Evolutionary conservation across 2,113 vertebrate genomes (phyloP), one percentile per base, ranked within the genome.

Genomic region (Podilymbus podiceps): DNA sequence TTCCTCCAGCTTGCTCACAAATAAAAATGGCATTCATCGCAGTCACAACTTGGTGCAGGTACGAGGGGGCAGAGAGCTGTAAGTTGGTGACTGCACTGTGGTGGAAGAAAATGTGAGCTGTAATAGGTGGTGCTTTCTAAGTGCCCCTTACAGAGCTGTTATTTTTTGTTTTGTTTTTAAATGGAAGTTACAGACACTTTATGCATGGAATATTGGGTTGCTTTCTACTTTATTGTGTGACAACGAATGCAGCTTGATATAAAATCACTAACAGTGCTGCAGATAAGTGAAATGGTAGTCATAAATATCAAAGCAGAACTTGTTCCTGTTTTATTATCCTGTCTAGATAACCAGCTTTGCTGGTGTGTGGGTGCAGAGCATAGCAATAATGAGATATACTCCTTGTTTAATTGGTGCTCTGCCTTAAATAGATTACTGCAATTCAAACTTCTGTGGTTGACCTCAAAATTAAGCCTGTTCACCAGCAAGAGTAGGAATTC

Each of bases 31-130:
- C 21, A 24, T 42, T 74, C 8, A 8, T 18, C 30, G 14, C 13
- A 66, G 3, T 30, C n/a, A 6, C 35, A 47, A 11, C 22, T 50
- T 13, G 19, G 13, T 28, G 71, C 2, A 1, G 22, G 6, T 66
- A 5, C 2, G 11, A 31, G 15, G 10, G 5, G 16, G 27, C 17
- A 28, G 47, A 76, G 16, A 68, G n/a, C 35, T 0, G 0, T n/a
- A 56, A 69, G n/a, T 49, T 5, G 2, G 16, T 53, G 56, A 16
- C 56, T 73, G 33, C 28, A 5, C 8, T 27, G 6, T 63, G 4
- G 5, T 67, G 49, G 35, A 82, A 18, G 16, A 88, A 82, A 56
- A 72, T 28, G 2, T 33, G 33, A 47, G 18, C n/a, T 66, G 19
- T 53, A 35, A 30, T 46, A 15, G 64, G 20, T 25, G 50, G 24